These are phyloP conservation scores for Pseudorasbora parva DNA, from an alignment of 2,113 vertebrate species.

Conservation along the genomic window DNA sequence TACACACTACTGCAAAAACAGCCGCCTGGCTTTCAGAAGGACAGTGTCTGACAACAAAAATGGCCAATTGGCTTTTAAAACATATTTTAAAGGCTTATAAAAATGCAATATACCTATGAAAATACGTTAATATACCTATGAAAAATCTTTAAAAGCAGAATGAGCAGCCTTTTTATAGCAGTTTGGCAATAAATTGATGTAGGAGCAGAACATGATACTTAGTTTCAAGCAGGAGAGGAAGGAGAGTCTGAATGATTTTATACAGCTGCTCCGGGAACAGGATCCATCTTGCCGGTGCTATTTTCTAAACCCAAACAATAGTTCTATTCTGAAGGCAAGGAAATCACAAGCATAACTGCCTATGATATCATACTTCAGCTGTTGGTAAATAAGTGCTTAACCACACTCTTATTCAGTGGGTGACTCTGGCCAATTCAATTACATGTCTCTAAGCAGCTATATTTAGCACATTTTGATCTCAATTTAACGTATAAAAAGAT, in stretches of 20 bases:
- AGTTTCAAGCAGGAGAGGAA: neutral
- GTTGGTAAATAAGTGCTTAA: slow-evolving; percentile 26
- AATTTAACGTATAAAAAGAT: neutral
- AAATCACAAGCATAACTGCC: neutral
- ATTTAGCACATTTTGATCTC: neutral
- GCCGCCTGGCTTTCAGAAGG: slow-evolving; percentile 41
- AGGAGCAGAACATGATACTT: neutral
- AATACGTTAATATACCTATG: neutral
- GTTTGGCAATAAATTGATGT: neutral
- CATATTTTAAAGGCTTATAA: neutral
- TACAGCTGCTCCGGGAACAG: slow-evolving; percentile 33
- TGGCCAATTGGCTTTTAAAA: neutral
- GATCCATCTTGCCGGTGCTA: slow-evolving; percentile 7
- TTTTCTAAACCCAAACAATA: slow-evolving; percentile 25
- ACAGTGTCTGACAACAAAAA: slow-evolving; percentile 39
- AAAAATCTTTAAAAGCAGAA: neutral
- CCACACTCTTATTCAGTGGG: neutral
- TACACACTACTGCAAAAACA: slow-evolving; percentile 21
- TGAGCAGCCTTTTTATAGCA: neutral
- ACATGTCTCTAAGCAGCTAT: neutral
- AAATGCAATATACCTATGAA: neutral
- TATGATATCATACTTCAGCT: slow-evolving; percentile 11
- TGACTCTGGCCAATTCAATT: neutral
- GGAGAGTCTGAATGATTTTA: slow-evolving; percentile 37
- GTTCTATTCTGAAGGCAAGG: slow-evolving; percentile 9